Base-by-base conservation (phyloP, 2,113 vertebrate genomes). In the Mellivora capensis region DNA sequence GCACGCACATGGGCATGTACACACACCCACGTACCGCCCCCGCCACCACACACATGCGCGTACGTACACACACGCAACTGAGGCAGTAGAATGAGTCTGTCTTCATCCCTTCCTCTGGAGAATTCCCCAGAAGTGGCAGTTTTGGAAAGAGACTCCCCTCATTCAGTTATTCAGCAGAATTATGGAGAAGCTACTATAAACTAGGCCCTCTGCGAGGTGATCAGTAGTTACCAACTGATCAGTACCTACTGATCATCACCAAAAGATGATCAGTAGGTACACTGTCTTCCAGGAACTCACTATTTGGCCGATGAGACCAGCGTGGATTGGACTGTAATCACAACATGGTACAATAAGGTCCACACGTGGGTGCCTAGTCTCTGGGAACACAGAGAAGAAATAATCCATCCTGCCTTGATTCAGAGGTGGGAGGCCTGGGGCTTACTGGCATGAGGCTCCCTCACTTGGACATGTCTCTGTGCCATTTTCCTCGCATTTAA, bases 1-100 rank as follows among this genome's bases (percentile, higher is more conserved):
- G 27, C 23, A 15, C 4, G 7, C 2, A 23, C 54, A 57, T 1
- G 7, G 7, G 2, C 4, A 7, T 6, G 10, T 3, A 10, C 5
- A 13, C 13, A 14, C 37, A 13, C 13, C 8, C 37, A 59, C 23
- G 0, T 25, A 59, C 23, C 8, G 23, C 23, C 21, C 21, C 21
- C 0, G 8, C 29, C 62, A 8, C 64, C 11, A 23, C 25, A 11
- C 6, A 39, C 42, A 42, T 31, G 39, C 61, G 20, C 34, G 52
- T 54, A 27, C 34, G 61, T 54, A n/a, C 59, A 27, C 34, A 18
- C 11, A 29, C 0, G 0, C 15, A 61, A 7, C 44, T 44, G 71
- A 89, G 18, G 54, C 29, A 72, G 23, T 7, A 39, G 34, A 69
- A 69, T 29, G 44, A 57, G 10, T 59, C 39, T 39, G 3, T 72